Conservation (phyloP, 2,113 vertebrate genomes). For the Leptobrachium leishanense region DNA sequence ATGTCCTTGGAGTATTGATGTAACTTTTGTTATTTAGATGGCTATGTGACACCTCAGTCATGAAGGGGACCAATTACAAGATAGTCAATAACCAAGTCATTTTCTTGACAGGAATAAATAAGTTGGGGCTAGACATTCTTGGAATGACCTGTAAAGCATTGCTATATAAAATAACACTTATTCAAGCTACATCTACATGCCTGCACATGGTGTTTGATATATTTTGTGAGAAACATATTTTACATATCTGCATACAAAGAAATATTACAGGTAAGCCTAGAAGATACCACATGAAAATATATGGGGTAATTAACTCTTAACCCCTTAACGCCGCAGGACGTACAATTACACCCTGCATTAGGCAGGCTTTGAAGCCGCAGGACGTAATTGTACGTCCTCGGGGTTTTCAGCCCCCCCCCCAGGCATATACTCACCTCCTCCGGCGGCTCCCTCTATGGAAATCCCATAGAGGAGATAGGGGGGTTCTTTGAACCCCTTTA, state of each 20-base stretch:
- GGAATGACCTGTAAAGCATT: constrained; percentile 33
- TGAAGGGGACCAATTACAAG: constrained; percentile 35
- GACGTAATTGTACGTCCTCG: no score
- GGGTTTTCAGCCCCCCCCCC: no score
- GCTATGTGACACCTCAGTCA: constrained; percentile 35
- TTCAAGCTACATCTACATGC: constrained; percentile 13
- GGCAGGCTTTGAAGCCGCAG: no score
- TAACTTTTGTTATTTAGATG: constrained; percentile 31
- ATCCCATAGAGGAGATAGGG: no score
- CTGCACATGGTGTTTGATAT: constrained; percentile 7
- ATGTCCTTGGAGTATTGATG: constrained; percentile 32
- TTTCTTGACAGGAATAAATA: constrained; percentile 37
- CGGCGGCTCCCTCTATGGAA: no score
- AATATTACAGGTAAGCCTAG: background rate
- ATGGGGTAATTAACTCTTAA: no score
- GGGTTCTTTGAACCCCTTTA: no score
- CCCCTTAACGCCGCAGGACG: no score
- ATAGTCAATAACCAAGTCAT: constrained; percentile 41
- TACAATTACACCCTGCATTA: no score
- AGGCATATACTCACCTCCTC: no score
- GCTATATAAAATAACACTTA: constrained; percentile 14
- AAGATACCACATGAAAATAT: background rate
- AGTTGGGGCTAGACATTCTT: constrained; percentile 21
- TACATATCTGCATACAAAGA: background rate
- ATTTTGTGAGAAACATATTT: background rate